phyloP scores from a whole-genome alignment of 2,888 invertebrate genomes.

The Cephus sareptanus region DNA sequence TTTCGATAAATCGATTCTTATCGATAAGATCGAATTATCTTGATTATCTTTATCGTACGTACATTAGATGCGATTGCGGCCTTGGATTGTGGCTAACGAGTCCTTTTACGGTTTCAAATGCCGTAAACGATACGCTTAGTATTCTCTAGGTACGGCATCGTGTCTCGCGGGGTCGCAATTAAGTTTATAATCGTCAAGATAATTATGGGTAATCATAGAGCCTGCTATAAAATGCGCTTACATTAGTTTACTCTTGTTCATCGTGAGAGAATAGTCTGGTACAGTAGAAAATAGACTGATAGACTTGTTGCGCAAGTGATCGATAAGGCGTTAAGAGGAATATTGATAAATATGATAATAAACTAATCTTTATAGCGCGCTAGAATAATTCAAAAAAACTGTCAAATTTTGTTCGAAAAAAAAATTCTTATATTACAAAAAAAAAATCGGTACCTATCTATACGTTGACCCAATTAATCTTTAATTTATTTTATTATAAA shows the following conservation, averaged over 20 bases:
- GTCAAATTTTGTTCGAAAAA: not conserved
- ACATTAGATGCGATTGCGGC: not conserved
- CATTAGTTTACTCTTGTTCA: not conserved
- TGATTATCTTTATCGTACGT: not conserved
- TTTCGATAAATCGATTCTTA: not conserved
- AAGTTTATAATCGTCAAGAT: not conserved
- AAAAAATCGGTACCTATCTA: not conserved
- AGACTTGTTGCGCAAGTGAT: not conserved
- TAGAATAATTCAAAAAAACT: not conserved
- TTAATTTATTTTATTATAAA: not conserved
- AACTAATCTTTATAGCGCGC: no score
- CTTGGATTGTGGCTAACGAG: not conserved
- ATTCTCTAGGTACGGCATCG: not conserved
- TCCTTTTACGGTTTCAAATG: not conserved
- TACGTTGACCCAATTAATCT: not conserved
- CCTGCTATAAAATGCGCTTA: not conserved
- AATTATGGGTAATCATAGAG: not conserved
- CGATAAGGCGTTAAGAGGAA: not conserved
- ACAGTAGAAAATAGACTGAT: not conserved
- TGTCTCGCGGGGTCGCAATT: not conserved
- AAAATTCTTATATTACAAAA: not conserved
- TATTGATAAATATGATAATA: not conserved
- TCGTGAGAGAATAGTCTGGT: not conserved
- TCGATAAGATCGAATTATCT: not conserved
- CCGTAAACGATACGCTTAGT: not conserved